Conservation (phyloP, 2,113 vertebrate species). For the Bufo gargarizans region DNA sequence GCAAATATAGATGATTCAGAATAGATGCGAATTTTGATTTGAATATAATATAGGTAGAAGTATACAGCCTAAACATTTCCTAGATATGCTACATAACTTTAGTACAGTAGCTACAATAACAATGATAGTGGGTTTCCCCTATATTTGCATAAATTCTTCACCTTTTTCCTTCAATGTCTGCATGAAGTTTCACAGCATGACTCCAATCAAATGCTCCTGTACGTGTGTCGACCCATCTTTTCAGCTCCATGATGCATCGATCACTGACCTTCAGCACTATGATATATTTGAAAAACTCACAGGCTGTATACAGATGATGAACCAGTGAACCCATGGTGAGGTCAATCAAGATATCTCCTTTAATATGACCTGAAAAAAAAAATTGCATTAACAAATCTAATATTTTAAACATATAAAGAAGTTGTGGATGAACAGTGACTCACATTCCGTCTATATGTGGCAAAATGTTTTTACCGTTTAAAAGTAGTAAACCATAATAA, state of each 20-base stretch:
- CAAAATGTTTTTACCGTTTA: too few species aligned
- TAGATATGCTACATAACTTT: neutral
- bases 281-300: constrained; percentile 27
- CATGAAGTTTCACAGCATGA: neutral
- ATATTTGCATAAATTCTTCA: neutral
- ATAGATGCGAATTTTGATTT: neutral
- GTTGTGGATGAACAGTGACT: too few species aligned
- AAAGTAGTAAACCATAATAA: too few species aligned
- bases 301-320: neutral
- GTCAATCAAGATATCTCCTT: constrained; percentile 7
- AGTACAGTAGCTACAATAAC: neutral
- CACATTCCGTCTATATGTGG: too few species aligned
- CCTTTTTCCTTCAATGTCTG: neutral
- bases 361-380: neutral
- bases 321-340: neutral
- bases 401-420: too few species aligned
- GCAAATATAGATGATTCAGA: neutral
- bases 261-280: constrained; percentile 12
- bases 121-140: neutral
- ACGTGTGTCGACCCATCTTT: too few species aligned
- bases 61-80: too few species aligned
- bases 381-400: too few species aligned
- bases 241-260: neutral
- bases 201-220: neutral
- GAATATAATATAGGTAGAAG: neutral